phyloP scores from a whole-genome alignment of 2,888 invertebrate species.

The Plusia festucae region DNA sequence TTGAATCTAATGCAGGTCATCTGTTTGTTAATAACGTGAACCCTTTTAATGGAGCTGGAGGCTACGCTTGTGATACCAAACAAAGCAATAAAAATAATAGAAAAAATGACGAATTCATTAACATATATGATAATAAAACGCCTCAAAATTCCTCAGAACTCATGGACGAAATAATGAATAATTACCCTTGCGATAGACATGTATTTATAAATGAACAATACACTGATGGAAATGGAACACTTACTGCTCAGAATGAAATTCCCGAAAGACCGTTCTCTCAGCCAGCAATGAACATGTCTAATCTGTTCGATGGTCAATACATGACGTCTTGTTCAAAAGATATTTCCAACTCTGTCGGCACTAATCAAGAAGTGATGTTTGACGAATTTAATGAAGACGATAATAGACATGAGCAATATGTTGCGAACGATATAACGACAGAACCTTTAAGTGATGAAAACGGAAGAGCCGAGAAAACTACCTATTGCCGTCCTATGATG shows the following conservation, averaged over 20 bases:
- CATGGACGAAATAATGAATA: conserved; percentile 24
- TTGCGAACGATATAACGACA: conserved; percentile 9
- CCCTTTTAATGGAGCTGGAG: conserved; percentile 29
- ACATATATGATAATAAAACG: conserved; percentile 26
- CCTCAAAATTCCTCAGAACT: conserved; percentile 22
- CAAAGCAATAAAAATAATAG: conserved; percentile 19
- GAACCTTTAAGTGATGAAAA: conserved; percentile 24
- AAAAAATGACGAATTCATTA: conserved; percentile 31
- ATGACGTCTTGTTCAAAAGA: conserved; percentile 20
- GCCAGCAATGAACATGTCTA: conserved; percentile 15
- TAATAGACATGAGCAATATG: conserved; percentile 22
- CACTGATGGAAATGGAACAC: conserved; percentile 7
- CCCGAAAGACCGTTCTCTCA: conserved; percentile 14
- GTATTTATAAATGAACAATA: conserved; percentile 12
- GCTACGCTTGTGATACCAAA: conserved; percentile 18
- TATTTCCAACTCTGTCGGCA: conserved; percentile 4
- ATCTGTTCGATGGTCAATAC: conserved; percentile 5
- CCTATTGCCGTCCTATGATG: conserved; percentile 69
- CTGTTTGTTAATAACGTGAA: conserved; percentile 37
- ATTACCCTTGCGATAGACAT: conserved; percentile 19
- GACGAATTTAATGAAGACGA: conserved; percentile 24
- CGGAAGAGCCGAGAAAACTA: conserved; percentile 66
- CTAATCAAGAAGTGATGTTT: conserved; percentile 14
- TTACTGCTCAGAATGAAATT: not conserved
- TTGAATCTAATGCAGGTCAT: conserved; percentile 27